Evolutionary conservation across 1,140 invertebrate genomes (phyloP).

Genomic region (Drosophila fuyamai): DNA sequence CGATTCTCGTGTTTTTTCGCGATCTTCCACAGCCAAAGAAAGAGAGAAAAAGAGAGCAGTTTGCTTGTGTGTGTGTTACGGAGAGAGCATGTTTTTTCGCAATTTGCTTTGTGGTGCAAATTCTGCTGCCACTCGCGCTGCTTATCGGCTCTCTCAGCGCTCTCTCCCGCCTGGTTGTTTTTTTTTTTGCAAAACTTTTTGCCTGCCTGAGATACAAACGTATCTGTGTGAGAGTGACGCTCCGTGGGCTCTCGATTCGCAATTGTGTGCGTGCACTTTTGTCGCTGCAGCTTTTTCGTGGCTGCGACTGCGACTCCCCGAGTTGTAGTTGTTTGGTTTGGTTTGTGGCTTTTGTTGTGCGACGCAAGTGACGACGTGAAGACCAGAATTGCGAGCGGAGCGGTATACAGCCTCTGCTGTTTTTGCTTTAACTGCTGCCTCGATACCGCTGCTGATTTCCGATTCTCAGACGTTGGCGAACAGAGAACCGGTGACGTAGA

Average conservation of each 20-base stretch:
- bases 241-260: conserved; percentile 46
- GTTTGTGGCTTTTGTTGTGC: conserved; percentile 79
- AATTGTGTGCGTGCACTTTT: conserved; percentile 72
- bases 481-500: conserved; percentile 83
- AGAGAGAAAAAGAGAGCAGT: conserved; percentile 27
- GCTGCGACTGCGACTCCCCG: conserved; percentile 73
- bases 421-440: conserved; percentile 29
- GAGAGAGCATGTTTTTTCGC: conserved; percentile 69
- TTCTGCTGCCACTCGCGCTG: conserved; percentile 71
- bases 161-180: conserved; percentile 18
- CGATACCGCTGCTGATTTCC: conserved; percentile 32
- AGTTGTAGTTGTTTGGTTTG: conserved; percentile 57
- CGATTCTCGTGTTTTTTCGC: conserved; percentile 53
- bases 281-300: conserved; percentile 80
- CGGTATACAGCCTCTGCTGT: conserved; percentile 46
- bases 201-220: conserved; percentile 50
- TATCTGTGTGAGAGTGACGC: conserved; percentile 56
- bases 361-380: conserved; percentile 81
- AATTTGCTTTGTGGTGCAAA: conserved; percentile 77
- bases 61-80: conserved; percentile 24
- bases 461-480: conserved; percentile 74
- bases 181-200: conserved; percentile 72
- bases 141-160: conserved; percentile 41
- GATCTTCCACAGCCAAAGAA: conserved; percentile 57
- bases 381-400: conserved; percentile 62